Conservation (phyloP, 1,140 invertebrate species). For the Brachionus plicatilis region DNA sequence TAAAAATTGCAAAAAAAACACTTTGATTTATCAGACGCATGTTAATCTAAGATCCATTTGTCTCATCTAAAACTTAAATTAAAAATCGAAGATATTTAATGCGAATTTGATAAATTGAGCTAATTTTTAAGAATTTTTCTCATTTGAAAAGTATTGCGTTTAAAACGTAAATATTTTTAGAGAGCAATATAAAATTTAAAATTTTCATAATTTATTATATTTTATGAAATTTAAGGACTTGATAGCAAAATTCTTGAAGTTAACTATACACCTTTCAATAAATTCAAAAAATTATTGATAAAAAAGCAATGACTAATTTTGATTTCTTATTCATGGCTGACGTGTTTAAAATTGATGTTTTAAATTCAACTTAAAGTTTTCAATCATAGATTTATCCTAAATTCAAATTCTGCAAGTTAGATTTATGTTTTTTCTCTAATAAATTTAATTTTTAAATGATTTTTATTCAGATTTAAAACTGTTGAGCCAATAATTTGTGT, state of each 20-base stretch:
- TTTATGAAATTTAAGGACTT: not conserved
- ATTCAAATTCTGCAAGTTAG: not conserved
- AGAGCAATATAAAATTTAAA: not conserved
- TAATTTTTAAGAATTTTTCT: not conserved
- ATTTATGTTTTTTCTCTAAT: not conserved
- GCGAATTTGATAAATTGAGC: not conserved
- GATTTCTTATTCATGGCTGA: not conserved
- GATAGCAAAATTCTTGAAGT: not conserved
- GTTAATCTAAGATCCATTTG: not conserved
- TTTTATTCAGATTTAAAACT: not conserved
- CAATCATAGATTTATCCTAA: too few species aligned
- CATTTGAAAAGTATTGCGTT: not conserved
- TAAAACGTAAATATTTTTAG: not conserved
- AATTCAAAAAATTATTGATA: not conserved
- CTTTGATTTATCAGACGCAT: not conserved
- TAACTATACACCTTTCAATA: not conserved
- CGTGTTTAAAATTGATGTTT: not conserved
- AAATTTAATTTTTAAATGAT: not conserved
- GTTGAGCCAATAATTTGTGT: not conserved
- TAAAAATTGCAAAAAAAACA: not conserved
- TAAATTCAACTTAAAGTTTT: not conserved
- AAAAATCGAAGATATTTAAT: not conserved
- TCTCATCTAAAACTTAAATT: not conserved
- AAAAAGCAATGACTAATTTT: not conserved
- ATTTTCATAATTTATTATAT: not conserved